Percentiles rank a stretch among this genome's conserved stretches.
phyloP scores from a whole-genome alignment of 2,797 vertebrate genomes.

The Chelmon rostratus region DNA sequence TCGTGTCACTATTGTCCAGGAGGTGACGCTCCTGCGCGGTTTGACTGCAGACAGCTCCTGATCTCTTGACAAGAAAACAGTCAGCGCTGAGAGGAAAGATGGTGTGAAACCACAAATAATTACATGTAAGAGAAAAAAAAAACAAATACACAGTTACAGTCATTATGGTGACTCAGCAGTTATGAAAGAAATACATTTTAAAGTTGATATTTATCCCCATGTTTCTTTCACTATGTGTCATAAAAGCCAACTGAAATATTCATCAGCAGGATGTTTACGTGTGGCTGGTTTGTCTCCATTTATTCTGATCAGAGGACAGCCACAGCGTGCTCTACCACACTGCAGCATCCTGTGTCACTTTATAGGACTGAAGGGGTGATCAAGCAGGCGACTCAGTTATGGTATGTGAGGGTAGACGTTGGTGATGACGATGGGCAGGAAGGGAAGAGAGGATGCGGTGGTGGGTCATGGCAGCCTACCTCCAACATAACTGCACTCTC shows the following conservation, averaged over 20 bases:
- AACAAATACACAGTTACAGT: not conserved
- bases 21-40: slow-evolving; percentile 4
- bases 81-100: not conserved
- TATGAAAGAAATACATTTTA: not conserved
- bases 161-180: slow-evolving; percentile 2
- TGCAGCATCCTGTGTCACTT: not conserved
- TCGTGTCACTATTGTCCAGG: not conserved
- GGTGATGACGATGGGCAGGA: not conserved
- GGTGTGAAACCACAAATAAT: slow-evolving; percentile 15
- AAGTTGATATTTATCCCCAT: not conserved
- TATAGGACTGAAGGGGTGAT: not conserved
- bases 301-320: not conserved
- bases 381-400: not conserved
- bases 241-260: not conserved
- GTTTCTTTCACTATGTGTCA: not conserved
- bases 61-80: slow-evolving; percentile 2
- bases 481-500: not conserved
- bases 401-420: not conserved
- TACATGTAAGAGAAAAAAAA: not conserved
- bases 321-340: not conserved
- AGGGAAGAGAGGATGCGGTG: not conserved
- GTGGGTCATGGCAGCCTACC: not conserved
- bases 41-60: not conserved
- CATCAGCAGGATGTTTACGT: not conserved
- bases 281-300: not conserved